phyloP scores from a whole-genome alignment of 2,888 invertebrate genomes.

The Atrina japonica region DNA sequence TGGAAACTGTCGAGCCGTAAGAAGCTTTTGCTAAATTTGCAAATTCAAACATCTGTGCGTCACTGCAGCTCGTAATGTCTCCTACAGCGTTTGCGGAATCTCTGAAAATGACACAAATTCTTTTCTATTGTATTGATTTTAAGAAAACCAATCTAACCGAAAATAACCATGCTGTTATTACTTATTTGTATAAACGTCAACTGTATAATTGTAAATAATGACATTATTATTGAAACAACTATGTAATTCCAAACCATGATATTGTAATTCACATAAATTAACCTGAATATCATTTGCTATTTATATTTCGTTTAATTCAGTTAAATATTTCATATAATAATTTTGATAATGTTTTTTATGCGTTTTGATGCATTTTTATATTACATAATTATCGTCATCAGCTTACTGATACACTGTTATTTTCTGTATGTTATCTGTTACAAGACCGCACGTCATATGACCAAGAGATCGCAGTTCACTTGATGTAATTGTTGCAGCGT shows the following conservation, averaged over 20 bases:
- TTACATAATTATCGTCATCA: not conserved
- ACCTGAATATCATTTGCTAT: no score
- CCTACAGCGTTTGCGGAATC: conserved; percentile 30
- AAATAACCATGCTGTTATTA: not conserved
- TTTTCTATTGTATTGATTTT: no score
- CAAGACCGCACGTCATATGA: conserved; percentile 34
- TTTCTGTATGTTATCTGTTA: conserved; percentile 28
- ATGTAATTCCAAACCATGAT: no score
- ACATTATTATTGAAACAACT: no score
- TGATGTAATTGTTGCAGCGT: conserved; percentile 3
- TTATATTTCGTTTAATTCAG: no score
- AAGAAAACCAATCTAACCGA: not conserved
- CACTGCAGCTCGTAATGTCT: conserved; percentile 34
- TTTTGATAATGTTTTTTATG: no score
- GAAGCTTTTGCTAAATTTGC: conserved; percentile 27
- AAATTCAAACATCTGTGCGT: conserved; percentile 20
- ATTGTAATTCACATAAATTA: no score
- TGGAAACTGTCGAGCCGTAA: conserved; percentile 24
- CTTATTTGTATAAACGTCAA: not conserved
- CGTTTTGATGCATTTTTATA: no score
- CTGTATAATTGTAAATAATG: not conserved
- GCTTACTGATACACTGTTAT: not conserved
- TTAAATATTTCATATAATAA: no score
- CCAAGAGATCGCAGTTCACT: conserved; percentile 21
- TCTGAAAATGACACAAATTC: conserved; percentile 7